Percentiles rank a stretch among this genome's conserved stretches.
Conservation (phyloP, 2,113 vertebrate genomes). For the Bettongia penicillata region DNA sequence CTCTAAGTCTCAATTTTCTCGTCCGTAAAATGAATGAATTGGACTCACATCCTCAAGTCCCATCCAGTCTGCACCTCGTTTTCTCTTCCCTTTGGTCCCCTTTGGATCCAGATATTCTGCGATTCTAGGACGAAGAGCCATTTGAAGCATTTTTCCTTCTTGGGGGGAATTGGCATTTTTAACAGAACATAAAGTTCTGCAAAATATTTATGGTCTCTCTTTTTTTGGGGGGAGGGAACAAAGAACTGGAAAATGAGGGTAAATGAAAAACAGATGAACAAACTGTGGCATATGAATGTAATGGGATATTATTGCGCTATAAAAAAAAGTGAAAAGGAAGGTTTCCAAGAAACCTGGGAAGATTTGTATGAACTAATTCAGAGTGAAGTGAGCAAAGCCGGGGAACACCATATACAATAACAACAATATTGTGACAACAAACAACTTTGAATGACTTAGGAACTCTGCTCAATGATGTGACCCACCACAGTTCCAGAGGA, state of each 20-base stretch:
- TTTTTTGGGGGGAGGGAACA: not conserved
- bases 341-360: not conserved
- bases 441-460: not conserved
- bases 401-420: not conserved
- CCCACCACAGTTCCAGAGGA: not conserved
- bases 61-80: not conserved
- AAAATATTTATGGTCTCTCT: not conserved
- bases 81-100: not conserved
- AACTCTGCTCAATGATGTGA: not conserved
- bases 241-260: not conserved
- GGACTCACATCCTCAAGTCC: not conserved
- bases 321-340: not conserved
- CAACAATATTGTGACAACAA: not conserved
- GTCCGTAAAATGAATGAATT: not conserved
- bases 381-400: not conserved
- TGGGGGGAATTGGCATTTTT: not conserved
- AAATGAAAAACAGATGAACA: not conserved
- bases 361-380: not conserved
- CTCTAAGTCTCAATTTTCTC: not conserved
- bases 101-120: not conserved
- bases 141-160: not conserved
- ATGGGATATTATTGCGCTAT: not conserved
- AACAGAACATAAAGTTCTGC: not conserved
- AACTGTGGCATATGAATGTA: not conserved
- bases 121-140: not conserved